Conservation (phyloP, 2,888 invertebrate genomes). For the Sthenelais limicola region DNA sequence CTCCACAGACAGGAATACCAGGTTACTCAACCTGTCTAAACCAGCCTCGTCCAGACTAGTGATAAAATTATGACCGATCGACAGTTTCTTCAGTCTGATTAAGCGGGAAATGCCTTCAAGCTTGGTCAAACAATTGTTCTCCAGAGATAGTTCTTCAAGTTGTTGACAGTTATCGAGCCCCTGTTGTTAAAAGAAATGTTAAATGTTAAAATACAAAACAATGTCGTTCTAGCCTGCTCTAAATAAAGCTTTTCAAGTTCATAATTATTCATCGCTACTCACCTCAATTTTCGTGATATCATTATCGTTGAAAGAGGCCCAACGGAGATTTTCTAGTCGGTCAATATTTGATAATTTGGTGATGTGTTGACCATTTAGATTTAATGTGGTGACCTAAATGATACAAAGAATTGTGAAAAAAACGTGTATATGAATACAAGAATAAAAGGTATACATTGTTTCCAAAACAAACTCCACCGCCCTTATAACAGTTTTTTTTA, state of each 20-base stretch:
- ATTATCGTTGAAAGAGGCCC: conserved; percentile 72
- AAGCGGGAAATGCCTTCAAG: conserved; percentile 65
- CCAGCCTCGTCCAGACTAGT: conserved; percentile 60
- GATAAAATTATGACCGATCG: conserved; percentile 68
- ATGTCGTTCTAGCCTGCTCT: no score
- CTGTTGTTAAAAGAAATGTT: conserved; percentile 56
- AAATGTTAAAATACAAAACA: no score
- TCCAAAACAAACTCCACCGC: no score
- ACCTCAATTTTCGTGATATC: conserved; percentile 71
- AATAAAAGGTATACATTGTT: no score
- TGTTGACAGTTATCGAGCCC: conserved; percentile 67
- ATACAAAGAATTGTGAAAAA: no score
- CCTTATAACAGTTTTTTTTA: no score
- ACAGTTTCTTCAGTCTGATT: conserved; percentile 61
- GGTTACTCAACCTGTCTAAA: conserved; percentile 57
- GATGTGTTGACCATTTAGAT: conserved; percentile 69
- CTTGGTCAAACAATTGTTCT: conserved; percentile 68
- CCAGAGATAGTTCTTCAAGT: conserved; percentile 69
- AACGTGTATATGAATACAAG: no score
- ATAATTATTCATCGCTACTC: conserved; percentile 17
- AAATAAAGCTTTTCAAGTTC: not conserved
- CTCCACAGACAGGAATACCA: conserved; percentile 67
- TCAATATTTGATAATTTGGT: conserved; percentile 70
- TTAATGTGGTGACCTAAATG: conserved; percentile 69
- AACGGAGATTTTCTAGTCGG: conserved; percentile 66